Base-by-base conservation (phyloP, 2,797 vertebrate genomes). In the Malurus splendens region DNA sequence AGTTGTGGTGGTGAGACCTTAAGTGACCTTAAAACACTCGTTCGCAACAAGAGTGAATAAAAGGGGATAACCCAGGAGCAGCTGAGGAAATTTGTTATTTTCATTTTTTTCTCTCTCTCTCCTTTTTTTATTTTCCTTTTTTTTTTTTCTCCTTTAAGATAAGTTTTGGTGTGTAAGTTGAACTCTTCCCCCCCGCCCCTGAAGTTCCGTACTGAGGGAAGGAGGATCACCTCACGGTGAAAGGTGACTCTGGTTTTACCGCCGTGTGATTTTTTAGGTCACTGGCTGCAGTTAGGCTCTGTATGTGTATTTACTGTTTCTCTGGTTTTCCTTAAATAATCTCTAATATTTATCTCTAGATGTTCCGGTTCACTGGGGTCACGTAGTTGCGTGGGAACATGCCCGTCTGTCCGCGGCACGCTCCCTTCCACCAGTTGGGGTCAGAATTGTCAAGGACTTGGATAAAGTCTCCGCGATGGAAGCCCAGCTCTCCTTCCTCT, bases 321-420 rank as follows among this genome's bases (percentile, higher is more conserved):
- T 95, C 94, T 89, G 52, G 90, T 93, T 97, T 97, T 95, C 96
- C 93, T 97, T 97, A 97, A 97, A 97, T 97, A 97, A 96, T 94
- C 94, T 96, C 93, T 95, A 94, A 92, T 94, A 95, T 93, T 81
- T 96, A 70, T 88, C 94, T 97, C 97, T 98, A 99, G 98, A 98
- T 98, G 97, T 98, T 99, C 98, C 98, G 98, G 96, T 98, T 99
- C 96, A 99, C 98, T 0, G 99, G 99, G 80, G 98, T 99, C 97
- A 99, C 99, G 25, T 99, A 99, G 96, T 99, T 99, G 97, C 99
- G 99, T 54, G 99, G 99, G 96, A 99, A 99, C 99, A 99, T 99
- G 97, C 99, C 99, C 80, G 98, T 99, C 91, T 98, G 98, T 96
- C 98, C 97, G 9, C 99, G 99, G 97, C 99, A 99, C 50, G 98